Conservation (phyloP, 2,113 vertebrate genomes). For the Chunga burmeisteri region DNA sequence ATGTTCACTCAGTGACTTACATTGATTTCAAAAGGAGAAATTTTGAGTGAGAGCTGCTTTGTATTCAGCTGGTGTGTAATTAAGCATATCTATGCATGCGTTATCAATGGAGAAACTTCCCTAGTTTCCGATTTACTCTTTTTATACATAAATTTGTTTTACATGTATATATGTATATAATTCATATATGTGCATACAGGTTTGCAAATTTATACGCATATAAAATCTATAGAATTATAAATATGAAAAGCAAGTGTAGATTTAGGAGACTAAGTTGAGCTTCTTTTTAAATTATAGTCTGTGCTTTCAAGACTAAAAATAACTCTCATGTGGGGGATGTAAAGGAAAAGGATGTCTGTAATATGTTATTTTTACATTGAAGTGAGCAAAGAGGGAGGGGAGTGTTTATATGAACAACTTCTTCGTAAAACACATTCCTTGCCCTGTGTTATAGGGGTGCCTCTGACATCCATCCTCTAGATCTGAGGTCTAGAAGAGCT, state of each 20-base stretch:
- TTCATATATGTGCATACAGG: not conserved
- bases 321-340: not conserved
- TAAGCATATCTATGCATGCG: not conserved
- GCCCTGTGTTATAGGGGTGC: not conserved
- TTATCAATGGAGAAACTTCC: not conserved
- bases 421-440: not conserved
- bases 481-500: accelerated
- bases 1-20: not conserved
- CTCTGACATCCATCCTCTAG: not conserved
- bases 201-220: not conserved
- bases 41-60: not conserved
- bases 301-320: not conserved
- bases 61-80: not conserved
- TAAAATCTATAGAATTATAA: not conserved
- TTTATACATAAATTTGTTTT: not conserved
- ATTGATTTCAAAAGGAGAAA: not conserved
- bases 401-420: not conserved
- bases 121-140: not conserved
- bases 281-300: not conserved
- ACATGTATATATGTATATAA: not conserved
- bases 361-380: not conserved
- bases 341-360: not conserved
- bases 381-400: not conserved
- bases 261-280: not conserved
- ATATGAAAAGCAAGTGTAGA: not conserved